Conservation (phyloP, 2,888 invertebrate species). For the Osedax fenrisi region DNA sequence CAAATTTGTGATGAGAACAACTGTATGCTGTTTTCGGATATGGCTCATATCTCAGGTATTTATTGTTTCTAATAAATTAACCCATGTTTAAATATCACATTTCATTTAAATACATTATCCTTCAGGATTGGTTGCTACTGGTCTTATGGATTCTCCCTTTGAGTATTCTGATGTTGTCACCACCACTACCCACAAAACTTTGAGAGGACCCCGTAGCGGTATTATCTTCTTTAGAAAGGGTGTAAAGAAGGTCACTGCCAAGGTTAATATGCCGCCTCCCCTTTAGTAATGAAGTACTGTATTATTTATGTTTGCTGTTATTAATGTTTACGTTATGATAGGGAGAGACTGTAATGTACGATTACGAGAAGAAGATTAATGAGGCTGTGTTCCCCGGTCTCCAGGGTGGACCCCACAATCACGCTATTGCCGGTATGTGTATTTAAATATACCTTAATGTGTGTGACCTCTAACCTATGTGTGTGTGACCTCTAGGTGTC, state of each 20-base stretch:
- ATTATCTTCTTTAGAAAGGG: slow-evolving; percentile 50
- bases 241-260: neutral
- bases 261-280: no score
- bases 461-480: neutral
- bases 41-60: slow-evolving; percentile 46
- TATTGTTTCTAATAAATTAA: neutral
- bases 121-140: slow-evolving; percentile 63
- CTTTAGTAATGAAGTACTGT: no score
- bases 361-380: slow-evolving; percentile 76
- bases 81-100: neutral
- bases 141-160: slow-evolving; percentile 77
- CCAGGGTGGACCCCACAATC: slow-evolving; percentile 93
- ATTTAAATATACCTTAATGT: neutral
- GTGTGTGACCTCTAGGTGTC: slow-evolving; percentile 51
- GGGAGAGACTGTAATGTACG: slow-evolving; percentile 74
- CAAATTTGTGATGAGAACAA: slow-evolving; percentile 49
- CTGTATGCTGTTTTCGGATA: slow-evolving; percentile 47
- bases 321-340: slow-evolving; percentile 41
- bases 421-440: slow-evolving; percentile 70
- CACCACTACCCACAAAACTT: slow-evolving; percentile 87
- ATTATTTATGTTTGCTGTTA: neutral
- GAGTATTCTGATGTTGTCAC: slow-evolving; percentile 80
- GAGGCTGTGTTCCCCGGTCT: slow-evolving; percentile 80
- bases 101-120: slow-evolving; percentile 20
- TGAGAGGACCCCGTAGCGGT: slow-evolving; percentile 59